Percentiles rank a stretch among this genome's conserved stretches.
These are phyloP conservation scores for Notolabrus celidotus DNA, from an alignment of 2,797 vertebrate genomes.

Conservation along the genomic window DNA sequence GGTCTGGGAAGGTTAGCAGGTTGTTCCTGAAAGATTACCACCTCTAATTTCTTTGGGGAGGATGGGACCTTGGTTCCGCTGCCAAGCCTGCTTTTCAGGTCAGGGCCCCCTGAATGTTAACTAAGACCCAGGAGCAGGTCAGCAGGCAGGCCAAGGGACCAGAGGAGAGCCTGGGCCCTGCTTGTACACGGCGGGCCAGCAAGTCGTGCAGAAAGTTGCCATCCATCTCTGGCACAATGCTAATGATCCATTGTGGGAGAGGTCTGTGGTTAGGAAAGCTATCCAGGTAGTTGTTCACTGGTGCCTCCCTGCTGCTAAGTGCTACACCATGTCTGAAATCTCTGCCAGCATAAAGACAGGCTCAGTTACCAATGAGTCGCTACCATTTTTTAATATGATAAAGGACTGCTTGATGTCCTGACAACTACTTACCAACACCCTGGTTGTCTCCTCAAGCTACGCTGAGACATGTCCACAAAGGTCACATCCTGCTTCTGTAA, in stretches of 20 bases:
- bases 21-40: slow-evolving; percentile 87
- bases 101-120: slow-evolving; percentile 88
- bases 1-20: slow-evolving; percentile 84
- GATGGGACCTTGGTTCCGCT: slow-evolving; percentile 84
- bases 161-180: slow-evolving; percentile 68
- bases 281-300: slow-evolving; percentile 77
- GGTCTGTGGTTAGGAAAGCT: slow-evolving; percentile 73
- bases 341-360: slow-evolving; percentile 68
- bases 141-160: slow-evolving; percentile 84
- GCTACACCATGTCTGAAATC: slow-evolving; percentile 60
- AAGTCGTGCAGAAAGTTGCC: slow-evolving; percentile 85
- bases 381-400: slow-evolving; percentile 64
- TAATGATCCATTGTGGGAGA: slow-evolving; percentile 84
- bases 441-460: slow-evolving; percentile 72
- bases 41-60: slow-evolving; percentile 90
- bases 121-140: slow-evolving; percentile 88
- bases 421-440: slow-evolving; percentile 63
- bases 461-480: slow-evolving; percentile 62
- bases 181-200: slow-evolving; percentile 75
- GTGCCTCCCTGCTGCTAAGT: slow-evolving; percentile 65
- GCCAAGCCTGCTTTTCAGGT: slow-evolving; percentile 86
- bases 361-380: slow-evolving; percentile 55
- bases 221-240: slow-evolving; percentile 87
- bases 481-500: slow-evolving; percentile 43
- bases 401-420: slow-evolving; percentile 79